These are phyloP conservation scores for Hippocampus comes DNA, from an alignment of 2,113 vertebrate genomes.

Conservation along the genomic window DNA sequence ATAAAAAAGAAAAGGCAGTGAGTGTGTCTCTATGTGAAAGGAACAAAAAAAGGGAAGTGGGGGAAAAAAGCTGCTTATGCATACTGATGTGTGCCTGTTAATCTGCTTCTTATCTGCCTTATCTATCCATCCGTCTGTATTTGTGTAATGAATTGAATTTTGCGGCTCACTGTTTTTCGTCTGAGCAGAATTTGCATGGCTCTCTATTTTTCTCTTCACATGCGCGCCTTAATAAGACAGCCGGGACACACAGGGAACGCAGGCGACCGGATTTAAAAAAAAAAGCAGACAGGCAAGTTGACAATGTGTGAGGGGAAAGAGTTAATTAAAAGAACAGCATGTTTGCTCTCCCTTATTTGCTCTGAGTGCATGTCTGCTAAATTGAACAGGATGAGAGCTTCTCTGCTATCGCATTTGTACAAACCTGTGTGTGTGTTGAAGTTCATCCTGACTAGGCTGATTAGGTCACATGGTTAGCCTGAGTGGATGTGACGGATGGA, in stretches of 20 bases:
- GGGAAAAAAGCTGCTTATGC: slow-evolving; percentile 57
- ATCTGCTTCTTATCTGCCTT: slow-evolving; percentile 67
- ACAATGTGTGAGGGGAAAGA: slow-evolving; percentile 38
- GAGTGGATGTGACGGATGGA: slow-evolving; percentile 55
- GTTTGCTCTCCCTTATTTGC: slow-evolving; percentile 35
- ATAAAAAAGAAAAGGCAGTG: slow-evolving; percentile 15
- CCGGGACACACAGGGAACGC: slow-evolving; percentile 11
- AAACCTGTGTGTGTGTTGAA: slow-evolving; percentile 11
- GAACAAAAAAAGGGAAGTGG: slow-evolving; percentile 14
- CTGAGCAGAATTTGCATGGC: slow-evolving; percentile 36
- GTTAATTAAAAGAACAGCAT: slow-evolving; percentile 49
- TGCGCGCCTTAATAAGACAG: slow-evolving; percentile 41
- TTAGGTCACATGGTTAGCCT: slow-evolving; percentile 50
- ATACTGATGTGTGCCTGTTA: slow-evolving; percentile 67
- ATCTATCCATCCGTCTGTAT: slow-evolving; percentile 67
- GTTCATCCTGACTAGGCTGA: slow-evolving; percentile 42
- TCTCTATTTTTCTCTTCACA: slow-evolving; percentile 46
- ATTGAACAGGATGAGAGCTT: slow-evolving; percentile 39
- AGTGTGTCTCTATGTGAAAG: slow-evolving; percentile 32
- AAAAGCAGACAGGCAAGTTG: slow-evolving; percentile 28
- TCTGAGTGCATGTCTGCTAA: slow-evolving; percentile 36
- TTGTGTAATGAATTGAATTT: slow-evolving; percentile 71
- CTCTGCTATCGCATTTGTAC: slow-evolving; percentile 26
- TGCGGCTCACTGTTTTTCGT: slow-evolving; percentile 50
- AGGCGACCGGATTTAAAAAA: neutral